These are phyloP conservation scores for Fukomys damarensis DNA, from an alignment of 2,113 vertebrate species.

Conservation along the genomic window DNA sequence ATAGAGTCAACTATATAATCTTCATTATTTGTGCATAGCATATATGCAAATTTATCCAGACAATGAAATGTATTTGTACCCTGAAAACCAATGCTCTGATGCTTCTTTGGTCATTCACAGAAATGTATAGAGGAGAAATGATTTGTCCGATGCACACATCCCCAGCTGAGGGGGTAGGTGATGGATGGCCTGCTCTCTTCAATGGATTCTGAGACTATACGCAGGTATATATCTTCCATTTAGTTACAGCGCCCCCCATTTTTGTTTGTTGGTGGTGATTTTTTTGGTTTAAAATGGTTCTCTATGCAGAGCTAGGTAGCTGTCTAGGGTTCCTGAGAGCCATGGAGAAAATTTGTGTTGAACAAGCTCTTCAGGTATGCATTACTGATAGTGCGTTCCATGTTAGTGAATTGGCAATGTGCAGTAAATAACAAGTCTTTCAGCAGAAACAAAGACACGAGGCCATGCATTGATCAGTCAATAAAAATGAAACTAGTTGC, in stretches of 20 bases:
- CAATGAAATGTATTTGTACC: not conserved
- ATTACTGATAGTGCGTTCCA: rapidly evolving
- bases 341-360: not conserved
- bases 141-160: not conserved
- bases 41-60: not conserved
- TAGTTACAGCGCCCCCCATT: not conserved
- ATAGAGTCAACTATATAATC: not conserved
- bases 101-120: not conserved
- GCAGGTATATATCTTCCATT: too few relatives aligned
- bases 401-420: not conserved
- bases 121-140: not conserved
- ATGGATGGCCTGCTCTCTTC: rapidly evolving
- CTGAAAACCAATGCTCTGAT: not conserved
- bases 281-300: not conserved
- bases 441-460: not conserved
- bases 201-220: not conserved
- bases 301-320: not conserved
- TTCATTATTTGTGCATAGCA: not conserved
- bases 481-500: not conserved
- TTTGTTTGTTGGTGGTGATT: not conserved
- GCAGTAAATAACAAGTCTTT: not conserved
- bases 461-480: not conserved
- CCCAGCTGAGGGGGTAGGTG: not conserved
- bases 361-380: rapidly evolving
- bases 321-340: not conserved